phyloP scores from a whole-genome alignment of 2,797 vertebrate genomes.

The Triplophysa bombifrons region DNA sequence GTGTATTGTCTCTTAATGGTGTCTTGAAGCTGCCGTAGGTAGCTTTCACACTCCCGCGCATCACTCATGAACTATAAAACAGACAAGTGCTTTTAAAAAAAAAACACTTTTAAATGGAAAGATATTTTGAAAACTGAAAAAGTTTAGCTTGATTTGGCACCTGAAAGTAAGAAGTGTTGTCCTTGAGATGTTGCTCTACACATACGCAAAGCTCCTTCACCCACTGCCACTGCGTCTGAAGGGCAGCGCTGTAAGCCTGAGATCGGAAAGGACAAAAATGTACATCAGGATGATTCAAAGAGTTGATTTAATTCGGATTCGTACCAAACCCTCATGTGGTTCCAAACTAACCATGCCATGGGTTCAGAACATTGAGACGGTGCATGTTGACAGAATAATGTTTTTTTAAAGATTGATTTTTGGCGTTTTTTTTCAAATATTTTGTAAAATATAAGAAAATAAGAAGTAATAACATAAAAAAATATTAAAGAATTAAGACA shows the following conservation, averaged over 20 bases:
- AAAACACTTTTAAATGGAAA: background rate
- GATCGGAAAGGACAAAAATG: background rate
- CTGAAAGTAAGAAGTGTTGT: conserved; percentile 94
- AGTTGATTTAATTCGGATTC: background rate
- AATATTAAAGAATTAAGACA: too few species aligned
- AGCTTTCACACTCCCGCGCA: conserved; percentile 87
- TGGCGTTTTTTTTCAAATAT: too few species aligned
- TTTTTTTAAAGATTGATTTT: too few species aligned
- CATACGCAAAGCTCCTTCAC: conserved; percentile 93
- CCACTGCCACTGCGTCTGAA: conserved; percentile 97
- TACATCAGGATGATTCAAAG: background rate
- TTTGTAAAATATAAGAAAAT: too few species aligned
- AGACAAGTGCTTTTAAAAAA: background rate
- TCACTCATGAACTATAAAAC: conserved; percentile 88
- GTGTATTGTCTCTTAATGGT: conserved; percentile 96
- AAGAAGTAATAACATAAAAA: too few species aligned
- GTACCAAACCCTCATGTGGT: too few species aligned
- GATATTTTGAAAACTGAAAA: background rate
- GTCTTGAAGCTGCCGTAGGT: conserved; percentile 91
- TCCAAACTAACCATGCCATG: too few species aligned
- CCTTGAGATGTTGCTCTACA: conserved; percentile 94
- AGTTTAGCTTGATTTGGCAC: conserved; percentile 64
- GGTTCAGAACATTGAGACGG: background rate
- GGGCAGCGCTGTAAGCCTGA: conserved; percentile 94
- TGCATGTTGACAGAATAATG: too few species aligned